Evolutionary conservation across 2,888 invertebrate genomes (phyloP).

Genomic region (Buathra laborator): DNA sequence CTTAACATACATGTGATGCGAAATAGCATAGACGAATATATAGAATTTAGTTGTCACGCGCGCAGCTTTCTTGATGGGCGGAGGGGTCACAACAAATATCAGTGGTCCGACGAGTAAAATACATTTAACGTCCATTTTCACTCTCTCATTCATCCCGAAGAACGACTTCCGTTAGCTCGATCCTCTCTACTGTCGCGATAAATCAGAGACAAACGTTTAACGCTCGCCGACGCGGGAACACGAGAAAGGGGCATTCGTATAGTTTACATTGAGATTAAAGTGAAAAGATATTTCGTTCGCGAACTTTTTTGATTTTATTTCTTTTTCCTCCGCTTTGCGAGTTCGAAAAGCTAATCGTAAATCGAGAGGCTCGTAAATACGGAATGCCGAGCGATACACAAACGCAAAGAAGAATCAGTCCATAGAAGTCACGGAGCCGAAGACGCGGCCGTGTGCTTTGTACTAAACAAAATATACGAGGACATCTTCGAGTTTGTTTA

Average conservation of each 20-base stretch:
- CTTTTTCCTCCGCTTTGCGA: neutral
- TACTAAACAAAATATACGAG: slow-evolving; percentile 8
- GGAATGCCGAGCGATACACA: neutral
- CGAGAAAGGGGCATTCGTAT: slow-evolving; percentile 37
- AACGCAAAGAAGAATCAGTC: neutral
- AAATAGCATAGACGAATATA: slow-evolving; percentile 6
- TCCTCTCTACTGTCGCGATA: slow-evolving; percentile 46
- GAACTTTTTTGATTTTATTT: slow-evolving; percentile 17
- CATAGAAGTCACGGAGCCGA: neutral
- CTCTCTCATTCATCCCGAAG: slow-evolving; percentile 49
- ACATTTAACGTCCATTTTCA: slow-evolving; percentile 29
- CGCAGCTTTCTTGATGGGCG: neutral
- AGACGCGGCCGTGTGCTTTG: neutral
- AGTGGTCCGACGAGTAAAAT: slow-evolving; percentile 17
- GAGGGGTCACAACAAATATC: slow-evolving; percentile 13
- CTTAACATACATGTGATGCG: slow-evolving; percentile 3
- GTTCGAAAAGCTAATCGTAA: slow-evolving; percentile 58
- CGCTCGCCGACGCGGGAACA: slow-evolving; percentile 8
- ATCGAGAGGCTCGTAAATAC: slow-evolving; percentile 38
- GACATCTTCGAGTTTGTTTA: slow-evolving; percentile 53
- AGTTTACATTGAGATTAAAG: slow-evolving; percentile 48
- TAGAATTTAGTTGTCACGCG: neutral
- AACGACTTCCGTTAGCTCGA: slow-evolving; percentile 57
- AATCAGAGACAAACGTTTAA: slow-evolving; percentile 57
- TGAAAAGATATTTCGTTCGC: slow-evolving; percentile 39